Base-by-base conservation (phyloP, 2,797 vertebrate species). In the Argentina silus region DNA sequence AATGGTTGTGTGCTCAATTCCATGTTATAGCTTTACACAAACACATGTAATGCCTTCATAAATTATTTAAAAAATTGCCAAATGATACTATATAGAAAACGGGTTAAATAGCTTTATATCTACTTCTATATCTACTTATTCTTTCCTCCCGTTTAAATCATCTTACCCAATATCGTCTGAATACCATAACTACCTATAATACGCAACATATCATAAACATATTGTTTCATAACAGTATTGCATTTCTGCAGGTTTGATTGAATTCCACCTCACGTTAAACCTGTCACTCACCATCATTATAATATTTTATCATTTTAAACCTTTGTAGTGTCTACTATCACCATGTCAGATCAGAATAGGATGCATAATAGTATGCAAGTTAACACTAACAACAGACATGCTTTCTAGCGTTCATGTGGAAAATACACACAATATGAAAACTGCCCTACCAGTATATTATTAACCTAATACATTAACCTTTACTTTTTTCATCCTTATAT, bases 381-480 rank as follows among this genome's bases (percentile, higher is more conserved):
- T 36, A 36, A 60, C 61, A 63, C 42, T n/a, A 43, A 63, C 14
- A 63, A 63, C 61, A 14, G 36, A 63, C 27, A 63, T 36, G 57
- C 57, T 60, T 60, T 63, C 36, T 63, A 17, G n/a, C 19, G 7
- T 19, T 2, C 2, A 57, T 63, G 42, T 63, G 15, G 27, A 44
- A 42, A 44, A 63, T 27, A 11, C 27, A 63, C 61, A 63, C 14
- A 14, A 10, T 65, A 19, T 47, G 45, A 47, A 21, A 12, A 48
- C 14, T 0, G 14, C 47, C 45, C 21, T 21, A 48, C 21, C 19
- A 0, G 27, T 36, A 36, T 36, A 36, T 36, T 36, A 36, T 36
- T 36, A 36, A 48, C 47, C 44, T 19, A 11, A 63, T 63, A n/a
- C 7, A 3, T 43, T 63, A 15, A 63, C 36, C 42, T 10, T 15